Percentiles rank a stretch among this genome's conserved stretches.
Evolutionary conservation across 2,113 vertebrate genomes (phyloP).

Genomic region (Rhabdornis inornatus): DNA sequence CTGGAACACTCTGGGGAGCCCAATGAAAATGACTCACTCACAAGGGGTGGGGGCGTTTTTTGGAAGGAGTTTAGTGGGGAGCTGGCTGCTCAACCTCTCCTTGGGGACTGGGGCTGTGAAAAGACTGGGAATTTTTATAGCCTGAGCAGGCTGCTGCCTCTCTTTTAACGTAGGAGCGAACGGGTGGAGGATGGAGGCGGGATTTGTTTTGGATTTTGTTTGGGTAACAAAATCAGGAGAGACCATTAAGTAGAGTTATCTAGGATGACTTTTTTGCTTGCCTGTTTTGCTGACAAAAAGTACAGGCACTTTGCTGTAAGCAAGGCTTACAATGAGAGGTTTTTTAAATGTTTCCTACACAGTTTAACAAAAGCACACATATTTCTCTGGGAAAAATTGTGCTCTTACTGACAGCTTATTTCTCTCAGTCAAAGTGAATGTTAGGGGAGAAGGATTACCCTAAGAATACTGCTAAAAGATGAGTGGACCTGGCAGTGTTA

Average conservation of each 20-base stretch:
- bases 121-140: conserved; percentile 10
- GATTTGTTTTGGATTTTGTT: conserved; percentile 52
- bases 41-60: not conserved
- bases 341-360: not conserved
- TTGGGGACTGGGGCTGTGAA: not conserved
- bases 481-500: not conserved
- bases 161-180: not conserved
- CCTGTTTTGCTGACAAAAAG: not conserved
- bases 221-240: conserved; percentile 31
- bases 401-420: not conserved
- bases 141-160: conserved; percentile 6
- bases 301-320: not conserved
- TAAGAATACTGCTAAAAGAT: not conserved
- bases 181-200: not conserved
- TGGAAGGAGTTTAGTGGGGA: not conserved
- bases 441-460: not conserved
- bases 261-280: not conserved
- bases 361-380: not conserved
- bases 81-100: not conserved
- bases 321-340: not conserved
- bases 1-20: not conserved
- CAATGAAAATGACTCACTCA: conserved; percentile 10
- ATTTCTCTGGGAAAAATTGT: not conserved
- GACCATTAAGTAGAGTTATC: not conserved
- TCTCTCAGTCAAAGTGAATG: not conserved